Evolutionary conservation across 2,888 invertebrate species (phyloP).

Genomic region (Deilephila porcellus): DNA sequence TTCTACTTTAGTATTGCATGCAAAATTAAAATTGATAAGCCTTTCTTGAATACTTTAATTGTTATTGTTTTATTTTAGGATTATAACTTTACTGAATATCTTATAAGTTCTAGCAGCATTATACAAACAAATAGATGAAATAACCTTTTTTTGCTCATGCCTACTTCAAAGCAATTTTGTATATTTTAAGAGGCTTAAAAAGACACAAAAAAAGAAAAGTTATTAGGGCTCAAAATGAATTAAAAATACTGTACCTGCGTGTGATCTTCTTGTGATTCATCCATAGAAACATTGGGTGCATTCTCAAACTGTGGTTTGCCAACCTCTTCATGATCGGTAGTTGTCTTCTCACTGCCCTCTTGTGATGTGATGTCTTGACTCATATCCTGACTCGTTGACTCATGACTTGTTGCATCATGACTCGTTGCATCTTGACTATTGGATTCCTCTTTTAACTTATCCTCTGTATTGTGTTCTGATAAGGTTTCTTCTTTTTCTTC

Average conservation of each 20-base stretch:
- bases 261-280: conserved; percentile 77
- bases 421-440: conserved; percentile 45
- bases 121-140: too few relatives aligned
- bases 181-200: too few relatives aligned
- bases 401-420: conserved; percentile 43
- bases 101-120: too few relatives aligned
- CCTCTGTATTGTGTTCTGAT: conserved; percentile 34
- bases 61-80: too few relatives aligned
- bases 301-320: conserved; percentile 81
- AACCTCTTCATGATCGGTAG: conserved; percentile 62
- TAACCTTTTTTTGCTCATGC: too few relatives aligned
- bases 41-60: too few relatives aligned
- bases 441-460: conserved; percentile 49
- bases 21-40: too few relatives aligned
- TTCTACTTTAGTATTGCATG: not conserved
- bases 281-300: conserved; percentile 76
- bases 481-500: conserved; percentile 29
- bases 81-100: too few relatives aligned
- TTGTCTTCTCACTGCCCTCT: conserved; percentile 43
- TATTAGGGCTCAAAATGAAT: not conserved
- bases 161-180: too few relatives aligned
- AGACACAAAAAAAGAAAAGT: too few relatives aligned
- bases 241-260: conserved; percentile 64
- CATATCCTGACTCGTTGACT: conserved; percentile 43
- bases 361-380: conserved; percentile 39